A percentile compares a stretch with the other conserved stretches of the same genome.
phyloP scores from a whole-genome alignment of 2,797 vertebrate species.

The Neosilurus mollespiculum region DNA sequence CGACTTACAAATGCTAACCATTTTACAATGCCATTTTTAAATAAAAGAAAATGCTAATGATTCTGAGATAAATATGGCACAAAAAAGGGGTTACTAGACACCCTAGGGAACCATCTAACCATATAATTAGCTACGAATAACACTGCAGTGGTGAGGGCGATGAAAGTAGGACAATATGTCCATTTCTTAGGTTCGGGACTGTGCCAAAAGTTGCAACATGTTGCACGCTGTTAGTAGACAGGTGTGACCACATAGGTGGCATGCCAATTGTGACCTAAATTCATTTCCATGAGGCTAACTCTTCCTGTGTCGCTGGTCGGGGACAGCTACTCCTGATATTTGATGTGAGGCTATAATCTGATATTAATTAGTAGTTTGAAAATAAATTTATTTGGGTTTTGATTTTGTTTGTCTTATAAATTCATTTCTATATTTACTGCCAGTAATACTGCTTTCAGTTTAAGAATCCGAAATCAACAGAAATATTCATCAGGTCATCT shows the following conservation, averaged over 20 bases:
- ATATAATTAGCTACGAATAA: slow-evolving; percentile 33
- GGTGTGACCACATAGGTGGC: not conserved
- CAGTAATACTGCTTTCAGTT: too few species aligned
- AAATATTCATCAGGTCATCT: too few species aligned
- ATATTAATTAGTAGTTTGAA: not conserved
- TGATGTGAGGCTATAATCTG: not conserved
- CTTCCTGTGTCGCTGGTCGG: not conserved
- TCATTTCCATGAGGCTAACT: not conserved
- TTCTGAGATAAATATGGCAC: slow-evolving; percentile 1
- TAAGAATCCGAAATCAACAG: too few species aligned
- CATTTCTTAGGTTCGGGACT: slow-evolving; percentile 5
- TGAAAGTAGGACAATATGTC: slow-evolving; percentile 38
- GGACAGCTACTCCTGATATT: not conserved
- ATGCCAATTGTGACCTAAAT: not conserved
- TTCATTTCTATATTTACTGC: too few species aligned
- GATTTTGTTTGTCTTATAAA: too few species aligned
- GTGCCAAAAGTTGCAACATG: not conserved
- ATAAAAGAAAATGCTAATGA: not conserved
- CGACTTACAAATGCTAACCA: not conserved
- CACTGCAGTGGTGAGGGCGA: slow-evolving; percentile 4
- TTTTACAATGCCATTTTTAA: not conserved
- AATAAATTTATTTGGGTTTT: not conserved
- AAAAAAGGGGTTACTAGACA: slow-evolving; percentile 21
- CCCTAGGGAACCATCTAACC: not conserved
- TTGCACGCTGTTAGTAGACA: not conserved